Evolutionary conservation across 2,797 vertebrate species (phyloP).

Genomic region (Falco berigora): DNA sequence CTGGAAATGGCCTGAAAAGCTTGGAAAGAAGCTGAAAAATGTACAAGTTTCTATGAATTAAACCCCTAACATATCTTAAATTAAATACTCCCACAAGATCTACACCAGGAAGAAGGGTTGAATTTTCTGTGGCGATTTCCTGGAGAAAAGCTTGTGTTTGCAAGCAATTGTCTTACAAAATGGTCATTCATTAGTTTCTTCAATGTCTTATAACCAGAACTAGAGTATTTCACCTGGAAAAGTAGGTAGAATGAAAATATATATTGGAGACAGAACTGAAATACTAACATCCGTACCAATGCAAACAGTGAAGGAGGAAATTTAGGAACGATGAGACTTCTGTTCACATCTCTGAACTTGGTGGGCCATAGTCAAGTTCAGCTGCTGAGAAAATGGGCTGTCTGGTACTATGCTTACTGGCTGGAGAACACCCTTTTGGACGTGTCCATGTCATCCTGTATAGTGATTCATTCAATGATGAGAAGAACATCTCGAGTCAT

Average conservation of each 20-base stretch:
- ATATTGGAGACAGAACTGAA: background rate
- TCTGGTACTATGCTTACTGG: background rate
- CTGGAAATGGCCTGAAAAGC: conserved; percentile 25
- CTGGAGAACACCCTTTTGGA: background rate
- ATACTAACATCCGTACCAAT: background rate
- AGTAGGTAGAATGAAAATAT: background rate
- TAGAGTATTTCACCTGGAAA: background rate
- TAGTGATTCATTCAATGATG: background rate
- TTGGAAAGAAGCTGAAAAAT: conserved; percentile 14
- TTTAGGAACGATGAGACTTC: background rate
- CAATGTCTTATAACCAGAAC: background rate
- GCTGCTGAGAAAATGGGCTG: background rate
- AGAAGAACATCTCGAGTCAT: background rate
- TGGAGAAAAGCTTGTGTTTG: background rate
- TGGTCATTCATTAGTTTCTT: background rate
- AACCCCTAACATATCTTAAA: background rate
- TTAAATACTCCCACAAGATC: background rate
- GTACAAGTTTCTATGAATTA: background rate
- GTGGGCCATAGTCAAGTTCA: background rate
- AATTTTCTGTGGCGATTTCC: background rate
- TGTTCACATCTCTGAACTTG: background rate
- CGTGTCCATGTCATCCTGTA: background rate
- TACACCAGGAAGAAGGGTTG: background rate
- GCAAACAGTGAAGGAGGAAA: background rate
- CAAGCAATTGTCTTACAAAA: background rate